phyloP scores from a whole-genome alignment of 2,888 invertebrate genomes.

The Thera britannica region DNA sequence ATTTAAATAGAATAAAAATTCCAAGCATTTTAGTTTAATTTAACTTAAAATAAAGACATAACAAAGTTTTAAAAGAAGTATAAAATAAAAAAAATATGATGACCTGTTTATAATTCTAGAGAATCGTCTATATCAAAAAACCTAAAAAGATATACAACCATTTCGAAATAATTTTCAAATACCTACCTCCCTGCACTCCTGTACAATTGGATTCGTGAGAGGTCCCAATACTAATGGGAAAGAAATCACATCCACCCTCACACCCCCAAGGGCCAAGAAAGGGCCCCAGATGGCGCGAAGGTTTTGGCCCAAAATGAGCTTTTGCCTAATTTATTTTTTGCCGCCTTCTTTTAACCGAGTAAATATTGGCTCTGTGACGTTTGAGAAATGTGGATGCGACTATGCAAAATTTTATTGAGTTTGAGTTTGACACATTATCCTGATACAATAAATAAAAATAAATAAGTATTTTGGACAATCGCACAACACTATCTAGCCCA shows the following conservation, averaged over 20 bases:
- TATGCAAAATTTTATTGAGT: neutral
- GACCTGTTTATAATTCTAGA: no score
- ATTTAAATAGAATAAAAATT: no score
- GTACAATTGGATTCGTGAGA: conserved; percentile 13
- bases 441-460: no score
- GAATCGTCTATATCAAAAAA: no score
- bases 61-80: no score
- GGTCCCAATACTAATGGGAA: conserved; percentile 67
- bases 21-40: no score
- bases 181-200: conserved; percentile 10
- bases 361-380: conserved; percentile 73
- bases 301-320: conserved; percentile 80
- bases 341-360: conserved; percentile 81
- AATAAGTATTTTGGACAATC: no score
- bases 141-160: no score
- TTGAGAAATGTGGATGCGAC: conserved; percentile 57
- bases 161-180: neutral
- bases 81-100: no score
- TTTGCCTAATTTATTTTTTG: conserved; percentile 85
- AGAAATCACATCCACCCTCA: conserved; percentile 59
- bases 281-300: conserved; percentile 73
- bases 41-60: no score
- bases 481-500: no score
- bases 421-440: no score
- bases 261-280: conserved; percentile 33